phyloP scores from a whole-genome alignment of 2,888 invertebrate genomes.

The Chrysolina americana region DNA sequence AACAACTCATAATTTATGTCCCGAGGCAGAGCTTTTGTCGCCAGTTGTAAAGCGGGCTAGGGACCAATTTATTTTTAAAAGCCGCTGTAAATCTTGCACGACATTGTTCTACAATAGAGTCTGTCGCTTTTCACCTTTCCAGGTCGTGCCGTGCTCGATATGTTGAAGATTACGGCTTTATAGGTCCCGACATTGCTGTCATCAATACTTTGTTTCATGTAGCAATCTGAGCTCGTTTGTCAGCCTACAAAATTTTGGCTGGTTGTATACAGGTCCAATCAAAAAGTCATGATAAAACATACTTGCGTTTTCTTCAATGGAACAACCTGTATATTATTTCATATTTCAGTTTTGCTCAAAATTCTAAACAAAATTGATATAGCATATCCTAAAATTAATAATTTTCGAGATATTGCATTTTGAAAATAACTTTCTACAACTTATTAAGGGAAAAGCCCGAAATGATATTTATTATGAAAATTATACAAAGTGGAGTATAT shows the following conservation, averaged over 20 bases:
- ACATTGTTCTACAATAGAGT: constrained; percentile 20
- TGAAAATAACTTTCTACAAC: no score
- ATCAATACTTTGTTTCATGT: constrained; percentile 3
- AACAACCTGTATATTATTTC: no score
- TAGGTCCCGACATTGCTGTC: constrained; percentile 12
- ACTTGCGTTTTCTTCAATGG: no score
- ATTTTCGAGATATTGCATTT: no score
- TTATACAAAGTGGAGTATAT: no score
- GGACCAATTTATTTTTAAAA: constrained; percentile 22
- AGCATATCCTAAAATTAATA: no score
- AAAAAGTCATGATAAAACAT: no score
- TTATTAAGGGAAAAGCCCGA: no score
- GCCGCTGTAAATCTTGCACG: constrained; percentile 15
- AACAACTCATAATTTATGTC: constrained; percentile 61
- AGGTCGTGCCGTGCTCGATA: constrained; percentile 1
- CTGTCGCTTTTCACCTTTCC: constrained; percentile 9
- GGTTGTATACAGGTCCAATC: no score
- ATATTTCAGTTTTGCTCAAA: no score
- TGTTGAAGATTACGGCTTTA: constrained; percentile 10
- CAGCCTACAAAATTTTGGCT: background rate
- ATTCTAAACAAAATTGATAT: no score
- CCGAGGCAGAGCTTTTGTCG: constrained; percentile 62
- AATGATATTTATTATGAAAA: no score
- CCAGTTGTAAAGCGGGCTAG: constrained; percentile 62
- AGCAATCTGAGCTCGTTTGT: background rate